Percentiles rank a stretch among this genome's conserved stretches.
Evolutionary conservation across 2,113 vertebrate genomes (phyloP).

Genomic region (Mirza zaza): DNA sequence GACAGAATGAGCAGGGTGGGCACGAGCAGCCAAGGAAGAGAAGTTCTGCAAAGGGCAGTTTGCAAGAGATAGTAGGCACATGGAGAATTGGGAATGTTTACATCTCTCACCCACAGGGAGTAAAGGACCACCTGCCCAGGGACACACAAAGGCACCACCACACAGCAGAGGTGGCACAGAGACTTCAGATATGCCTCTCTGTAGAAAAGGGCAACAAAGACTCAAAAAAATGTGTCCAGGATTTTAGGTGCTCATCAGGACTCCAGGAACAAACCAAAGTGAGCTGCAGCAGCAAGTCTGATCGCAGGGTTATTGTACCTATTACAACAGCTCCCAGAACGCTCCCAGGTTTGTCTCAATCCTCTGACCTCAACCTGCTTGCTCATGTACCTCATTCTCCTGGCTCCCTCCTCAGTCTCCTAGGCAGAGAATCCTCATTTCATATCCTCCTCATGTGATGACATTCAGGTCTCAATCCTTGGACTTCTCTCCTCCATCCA

Average conservation of each 20-base stretch:
- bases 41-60: neutral
- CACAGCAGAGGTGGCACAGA: neutral
- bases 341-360: neutral
- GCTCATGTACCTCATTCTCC: neutral
- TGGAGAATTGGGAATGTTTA: neutral
- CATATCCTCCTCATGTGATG: neutral
- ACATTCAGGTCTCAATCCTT: neutral
- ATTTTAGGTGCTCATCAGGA: neutral
- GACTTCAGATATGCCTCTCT: neutral
- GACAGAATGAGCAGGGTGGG: neutral
- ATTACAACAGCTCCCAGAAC: neutral
- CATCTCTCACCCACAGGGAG: neutral
- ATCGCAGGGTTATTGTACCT: accelerated
- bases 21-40: neutral
- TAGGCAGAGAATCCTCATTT: neutral
- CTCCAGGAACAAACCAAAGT: neutral
- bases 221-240: neutral
- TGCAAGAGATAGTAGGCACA: too few species aligned
- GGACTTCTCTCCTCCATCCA: neutral
- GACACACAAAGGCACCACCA: neutral
- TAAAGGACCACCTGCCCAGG: neutral
- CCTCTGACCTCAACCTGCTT: neutral
- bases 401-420: too few species aligned
- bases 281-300: neutral
- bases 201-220: neutral